These are phyloP conservation scores for Eristalinus sepulchralis DNA, from an alignment of 2,888 invertebrate genomes.

Conservation along the genomic window DNA sequence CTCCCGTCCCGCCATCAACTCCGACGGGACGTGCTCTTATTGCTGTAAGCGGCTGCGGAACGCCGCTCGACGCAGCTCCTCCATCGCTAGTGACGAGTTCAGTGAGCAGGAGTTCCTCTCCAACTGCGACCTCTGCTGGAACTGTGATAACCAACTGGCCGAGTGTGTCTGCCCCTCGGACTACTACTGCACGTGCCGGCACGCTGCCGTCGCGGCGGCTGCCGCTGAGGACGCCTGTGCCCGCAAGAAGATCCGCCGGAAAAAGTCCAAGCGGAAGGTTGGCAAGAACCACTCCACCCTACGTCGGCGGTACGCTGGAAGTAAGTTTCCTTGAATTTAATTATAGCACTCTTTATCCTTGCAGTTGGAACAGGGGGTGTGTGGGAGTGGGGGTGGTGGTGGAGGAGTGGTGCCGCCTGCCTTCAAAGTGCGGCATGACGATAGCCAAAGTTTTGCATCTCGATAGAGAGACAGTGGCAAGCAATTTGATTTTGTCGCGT, in stretches of 20 bases:
- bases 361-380: not conserved
- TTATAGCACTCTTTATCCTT: not conserved
- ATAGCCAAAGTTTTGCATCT: not conserved
- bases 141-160: constrained; percentile 73
- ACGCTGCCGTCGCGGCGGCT: constrained; percentile 10
- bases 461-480: not conserved
- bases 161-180: constrained; percentile 72
- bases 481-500: not conserved
- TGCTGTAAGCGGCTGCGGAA: constrained; percentile 65
- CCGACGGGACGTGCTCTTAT: constrained; percentile 66
- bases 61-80: constrained; percentile 63
- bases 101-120: constrained; percentile 74
- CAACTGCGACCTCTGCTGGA: constrained; percentile 74
- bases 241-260: constrained; percentile 72
- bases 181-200: constrained; percentile 57
- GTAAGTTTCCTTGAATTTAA: constrained; percentile 70
- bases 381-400: not conserved
- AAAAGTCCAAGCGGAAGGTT: constrained; percentile 73
- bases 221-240: constrained; percentile 51
- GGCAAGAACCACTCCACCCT: constrained; percentile 75
- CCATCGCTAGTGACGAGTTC: constrained; percentile 73
- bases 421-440: not conserved
- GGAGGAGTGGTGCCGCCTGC: not conserved
- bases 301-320: constrained; percentile 66
- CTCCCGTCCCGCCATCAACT: constrained; percentile 36